Base-by-base conservation (phyloP, 2,888 invertebrate genomes). In the Ctenicera cuprea region DNA sequence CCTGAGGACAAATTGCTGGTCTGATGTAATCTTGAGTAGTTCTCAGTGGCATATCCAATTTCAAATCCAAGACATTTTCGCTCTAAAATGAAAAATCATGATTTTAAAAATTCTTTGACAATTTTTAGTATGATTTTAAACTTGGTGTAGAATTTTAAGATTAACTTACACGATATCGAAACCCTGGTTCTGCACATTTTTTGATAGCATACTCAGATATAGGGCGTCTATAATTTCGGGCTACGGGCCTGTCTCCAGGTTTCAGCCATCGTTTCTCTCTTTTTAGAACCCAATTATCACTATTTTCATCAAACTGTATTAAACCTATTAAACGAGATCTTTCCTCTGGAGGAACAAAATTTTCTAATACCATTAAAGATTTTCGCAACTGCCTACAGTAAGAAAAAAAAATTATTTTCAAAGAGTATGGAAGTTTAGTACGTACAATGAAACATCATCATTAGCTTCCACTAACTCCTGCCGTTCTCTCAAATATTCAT, bases 391-490 rank as follows among this genome's bases (percentile, higher is more conserved):
- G 97, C 78, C 92, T 90, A 79, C 20, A 84, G 83, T 77, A 68
- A 65, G 74, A 76, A 38, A 16, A 68, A 64, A 75, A 76, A 38
- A 37, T 18, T 33, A 33, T 2, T 12, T 3, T 30, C 26, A 54
- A 4, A 54, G 9, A 30, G 4, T 18, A n/a, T 1, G 16, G 2
- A 22, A 12, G 16, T 41, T 26, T 54, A 0, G 12, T 33, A 80
- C 81, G 78, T 84, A 89, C 87, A 93, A 94, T 76, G 96, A 94
- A 71, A 98, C 91, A 83, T 97, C 97, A 82, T 97, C 95, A 86
- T 97, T 95, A 0, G 94, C 93, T 87, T 94, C 94, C 87, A 98
- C 98, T 77, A 96, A 89, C 82, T 98, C 98, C 82, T 97, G 93
- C 68, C 98, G 89, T 86, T 99, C 98, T 75, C 93, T 91, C 83